These are phyloP conservation scores for Parascotia fuliginaria DNA, from an alignment of 2,888 invertebrate species.

Conservation along the genomic window DNA sequence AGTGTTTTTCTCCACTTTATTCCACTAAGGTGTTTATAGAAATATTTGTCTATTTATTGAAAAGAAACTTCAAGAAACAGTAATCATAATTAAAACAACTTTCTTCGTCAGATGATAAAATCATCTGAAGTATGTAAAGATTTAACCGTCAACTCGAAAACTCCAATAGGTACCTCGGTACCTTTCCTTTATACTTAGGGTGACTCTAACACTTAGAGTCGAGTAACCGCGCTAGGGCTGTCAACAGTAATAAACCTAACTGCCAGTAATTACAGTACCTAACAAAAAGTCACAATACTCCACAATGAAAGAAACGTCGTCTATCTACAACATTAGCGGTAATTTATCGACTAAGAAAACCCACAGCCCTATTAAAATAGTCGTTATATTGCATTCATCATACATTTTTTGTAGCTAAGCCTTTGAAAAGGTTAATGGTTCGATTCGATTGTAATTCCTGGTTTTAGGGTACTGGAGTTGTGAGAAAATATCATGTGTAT, in stretches of 20 bases:
- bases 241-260: conserved; percentile 49
- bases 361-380: conserved; percentile 63
- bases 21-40: no score
- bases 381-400: conserved; percentile 66
- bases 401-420: conserved; percentile 48
- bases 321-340: conserved; percentile 52
- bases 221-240: conserved; percentile 47
- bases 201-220: conserved; percentile 21
- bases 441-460: conserved; percentile 51
- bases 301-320: conserved; percentile 54
- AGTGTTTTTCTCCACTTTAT: no score
- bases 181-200: conserved; percentile 13
- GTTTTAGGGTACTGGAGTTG: conserved; percentile 44
- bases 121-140: neutral
- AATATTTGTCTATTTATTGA: no score
- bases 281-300: conserved; percentile 44
- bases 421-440: conserved; percentile 63
- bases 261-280: conserved; percentile 43
- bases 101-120: neutral
- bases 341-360: conserved; percentile 64
- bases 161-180: no score
- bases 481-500: neutral
- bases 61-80: no score
- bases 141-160: neutral
- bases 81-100: neutral